Evolutionary conservation across 2,797 vertebrate species (phyloP).

Genomic region (Arremon brunneinucha): DNA sequence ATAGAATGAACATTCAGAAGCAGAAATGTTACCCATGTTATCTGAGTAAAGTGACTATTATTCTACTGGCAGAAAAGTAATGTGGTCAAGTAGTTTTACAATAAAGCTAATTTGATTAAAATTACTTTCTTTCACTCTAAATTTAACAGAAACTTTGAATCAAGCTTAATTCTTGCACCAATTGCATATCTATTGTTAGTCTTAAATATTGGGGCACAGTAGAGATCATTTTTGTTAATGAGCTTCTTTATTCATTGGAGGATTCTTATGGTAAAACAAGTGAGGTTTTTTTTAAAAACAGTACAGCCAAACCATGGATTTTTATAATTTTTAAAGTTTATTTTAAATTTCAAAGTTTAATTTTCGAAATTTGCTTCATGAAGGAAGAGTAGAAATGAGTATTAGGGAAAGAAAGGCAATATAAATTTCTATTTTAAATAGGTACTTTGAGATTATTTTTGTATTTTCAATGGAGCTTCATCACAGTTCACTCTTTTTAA

Average conservation of each 20-base stretch:
- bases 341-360: not conserved
- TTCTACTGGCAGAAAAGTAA: not conserved
- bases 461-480: not conserved
- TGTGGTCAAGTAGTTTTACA: not conserved
- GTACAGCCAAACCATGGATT: not conserved
- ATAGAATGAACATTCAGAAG: not conserved
- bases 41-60: not conserved
- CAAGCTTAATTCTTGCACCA: not conserved
- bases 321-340: not conserved
- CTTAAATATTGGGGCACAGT: not conserved
- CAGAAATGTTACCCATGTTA: not conserved
- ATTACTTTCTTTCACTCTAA: not conserved
- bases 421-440: not conserved
- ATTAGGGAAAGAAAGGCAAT: not conserved
- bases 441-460: not conserved
- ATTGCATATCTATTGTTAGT: not conserved
- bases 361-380: not conserved
- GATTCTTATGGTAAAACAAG: not conserved
- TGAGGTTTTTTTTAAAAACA: fast-evolving
- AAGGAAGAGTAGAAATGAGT: not conserved
- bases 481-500: not conserved
- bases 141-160: not conserved
- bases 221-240: not conserved
- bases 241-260: not conserved
- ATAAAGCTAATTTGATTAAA: not conserved